Percentiles rank a stretch among this genome's conserved stretches.
These are phyloP conservation scores for Thymelicus sylvestris DNA, from an alignment of 2,888 invertebrate species.

Conservation along the genomic window DNA sequence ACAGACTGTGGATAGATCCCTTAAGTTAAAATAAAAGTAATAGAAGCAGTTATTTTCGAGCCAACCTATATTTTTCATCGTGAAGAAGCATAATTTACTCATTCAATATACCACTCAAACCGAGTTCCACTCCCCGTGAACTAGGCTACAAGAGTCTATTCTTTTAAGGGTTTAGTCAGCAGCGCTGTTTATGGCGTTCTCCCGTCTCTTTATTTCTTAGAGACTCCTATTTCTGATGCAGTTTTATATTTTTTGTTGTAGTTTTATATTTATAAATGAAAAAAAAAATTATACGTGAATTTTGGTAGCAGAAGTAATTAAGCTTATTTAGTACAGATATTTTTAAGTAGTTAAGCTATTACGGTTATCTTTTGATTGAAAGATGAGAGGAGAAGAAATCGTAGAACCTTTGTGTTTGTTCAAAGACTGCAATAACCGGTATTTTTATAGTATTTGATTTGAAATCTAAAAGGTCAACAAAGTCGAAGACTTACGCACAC, in stretches of 20 bases:
- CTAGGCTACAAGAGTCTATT: slow-evolving; percentile 30
- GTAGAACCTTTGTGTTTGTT: no score
- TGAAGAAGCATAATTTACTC: slow-evolving; percentile 30
- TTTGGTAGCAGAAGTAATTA: no score
- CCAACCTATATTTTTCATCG: not conserved
- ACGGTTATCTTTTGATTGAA: not conserved
- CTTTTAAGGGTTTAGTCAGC: slow-evolving; percentile 33
- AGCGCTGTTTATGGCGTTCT: slow-evolving; percentile 32
- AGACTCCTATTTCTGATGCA: slow-evolving; percentile 13
- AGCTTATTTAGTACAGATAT: no score
- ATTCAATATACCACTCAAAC: slow-evolving; percentile 33
- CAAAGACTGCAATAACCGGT: no score
- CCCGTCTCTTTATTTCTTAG: slow-evolving; percentile 6
- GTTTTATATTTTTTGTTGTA: not conserved
- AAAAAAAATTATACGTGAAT: not conserved
- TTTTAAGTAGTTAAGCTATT: no score
- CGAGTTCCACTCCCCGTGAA: slow-evolving; percentile 30
- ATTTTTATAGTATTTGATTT: no score
- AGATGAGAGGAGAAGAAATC: not conserved
- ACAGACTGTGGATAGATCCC: slow-evolving; percentile 3
- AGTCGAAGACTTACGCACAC: no score
- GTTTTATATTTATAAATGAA: not conserved
- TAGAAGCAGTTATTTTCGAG: not conserved
- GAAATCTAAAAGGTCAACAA: no score
- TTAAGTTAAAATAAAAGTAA: slow-evolving; percentile 1